phyloP scores from a whole-genome alignment of 2,797 vertebrate genomes.

The Crocidura indochinensis region DNA sequence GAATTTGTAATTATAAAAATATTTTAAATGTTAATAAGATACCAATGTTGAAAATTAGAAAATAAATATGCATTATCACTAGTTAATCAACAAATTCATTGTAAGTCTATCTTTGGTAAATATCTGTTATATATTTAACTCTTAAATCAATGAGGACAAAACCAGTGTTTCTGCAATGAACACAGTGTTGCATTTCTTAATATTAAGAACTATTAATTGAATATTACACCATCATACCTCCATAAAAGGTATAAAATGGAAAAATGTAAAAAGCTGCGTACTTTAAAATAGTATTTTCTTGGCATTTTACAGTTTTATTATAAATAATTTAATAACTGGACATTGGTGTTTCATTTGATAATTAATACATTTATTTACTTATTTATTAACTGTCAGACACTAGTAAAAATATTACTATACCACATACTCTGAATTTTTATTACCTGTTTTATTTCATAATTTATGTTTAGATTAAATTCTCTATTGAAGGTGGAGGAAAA shows the following conservation, averaged over 20 bases:
- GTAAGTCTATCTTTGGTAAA: not conserved
- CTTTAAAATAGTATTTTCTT: too few relatives aligned
- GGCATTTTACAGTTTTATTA: too few relatives aligned
- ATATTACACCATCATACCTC: not conserved
- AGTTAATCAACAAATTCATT: not conserved
- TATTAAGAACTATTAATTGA: not conserved
- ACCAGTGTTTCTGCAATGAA: not conserved
- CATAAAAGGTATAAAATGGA: too few relatives aligned
- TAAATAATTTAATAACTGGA: too few relatives aligned
- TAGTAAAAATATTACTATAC: too few relatives aligned
- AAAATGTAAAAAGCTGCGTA: too few relatives aligned
- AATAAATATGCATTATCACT: conserved; percentile 16
- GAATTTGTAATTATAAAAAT: not conserved
- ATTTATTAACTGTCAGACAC: too few relatives aligned
- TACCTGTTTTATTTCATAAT: not conserved
- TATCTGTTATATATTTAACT: not conserved
- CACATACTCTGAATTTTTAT: too few relatives aligned
- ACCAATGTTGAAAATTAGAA: not conserved
- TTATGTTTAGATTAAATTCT: not conserved
- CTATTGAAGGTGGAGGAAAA: too few relatives aligned
- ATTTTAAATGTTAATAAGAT: not conserved
- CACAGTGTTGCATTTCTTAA: not conserved
- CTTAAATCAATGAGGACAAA: not conserved
- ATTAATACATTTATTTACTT: too few relatives aligned
- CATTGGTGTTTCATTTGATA: too few relatives aligned